Conservation (phyloP, 2,888 invertebrate genomes). For the Lysandra coridon region DNA sequence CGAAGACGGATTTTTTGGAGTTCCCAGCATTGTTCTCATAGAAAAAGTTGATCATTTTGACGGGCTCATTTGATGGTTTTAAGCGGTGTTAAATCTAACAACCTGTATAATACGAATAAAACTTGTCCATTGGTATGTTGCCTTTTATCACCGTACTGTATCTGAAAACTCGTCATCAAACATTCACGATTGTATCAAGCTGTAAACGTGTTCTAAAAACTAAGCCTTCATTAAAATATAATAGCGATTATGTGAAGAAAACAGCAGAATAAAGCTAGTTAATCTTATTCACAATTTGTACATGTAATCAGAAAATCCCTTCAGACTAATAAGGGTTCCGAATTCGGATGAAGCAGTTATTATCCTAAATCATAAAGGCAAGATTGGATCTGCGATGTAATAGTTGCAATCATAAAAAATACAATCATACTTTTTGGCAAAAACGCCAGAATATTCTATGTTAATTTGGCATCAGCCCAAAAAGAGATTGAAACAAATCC, state of each 20-base stretch:
- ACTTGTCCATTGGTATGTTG: too few relatives aligned
- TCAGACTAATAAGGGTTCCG: constrained; percentile 23
- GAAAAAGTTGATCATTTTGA: too few relatives aligned
- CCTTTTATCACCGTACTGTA: too few relatives aligned
- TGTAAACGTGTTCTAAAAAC: too few relatives aligned
- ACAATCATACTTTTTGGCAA: constrained; percentile 39
- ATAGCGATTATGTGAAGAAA: background rate
- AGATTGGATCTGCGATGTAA: constrained; percentile 19
- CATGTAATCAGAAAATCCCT: constrained; percentile 19
- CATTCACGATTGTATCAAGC: too few relatives aligned
- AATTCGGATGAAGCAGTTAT: constrained; percentile 12
- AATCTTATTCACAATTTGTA: constrained; percentile 15
- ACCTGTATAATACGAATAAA: too few relatives aligned
- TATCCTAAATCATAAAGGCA: constrained; percentile 4
- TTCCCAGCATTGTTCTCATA: too few relatives aligned
- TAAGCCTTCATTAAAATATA: background rate
- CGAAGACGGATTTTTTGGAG: too few relatives aligned
- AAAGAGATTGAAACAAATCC: constrained; percentile 44
- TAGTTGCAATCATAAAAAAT: constrained; percentile 28
- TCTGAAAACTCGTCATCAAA: too few relatives aligned
- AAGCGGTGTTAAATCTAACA: too few relatives aligned
- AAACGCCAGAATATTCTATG: constrained; percentile 40
- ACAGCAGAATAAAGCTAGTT: background rate
- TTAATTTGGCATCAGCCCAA: constrained; percentile 42
- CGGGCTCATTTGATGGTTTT: too few relatives aligned